Percentiles rank a stretch among this genome's conserved stretches.
phyloP scores from a whole-genome alignment of 2,888 invertebrate genomes.

The Chesias legatella region DNA sequence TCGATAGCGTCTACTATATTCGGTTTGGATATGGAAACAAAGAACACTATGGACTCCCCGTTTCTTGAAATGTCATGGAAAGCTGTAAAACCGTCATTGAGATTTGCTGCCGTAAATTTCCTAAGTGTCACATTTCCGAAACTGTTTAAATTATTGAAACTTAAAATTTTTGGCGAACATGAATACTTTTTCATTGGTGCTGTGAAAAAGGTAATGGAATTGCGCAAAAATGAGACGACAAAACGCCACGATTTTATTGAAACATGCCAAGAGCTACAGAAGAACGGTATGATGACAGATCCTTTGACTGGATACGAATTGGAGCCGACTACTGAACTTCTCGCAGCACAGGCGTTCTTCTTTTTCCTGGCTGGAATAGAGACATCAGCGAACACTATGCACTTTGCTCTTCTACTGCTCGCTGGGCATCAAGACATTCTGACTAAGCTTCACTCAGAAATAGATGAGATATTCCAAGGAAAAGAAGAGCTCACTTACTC shows the following conservation, averaged over 20 bases:
- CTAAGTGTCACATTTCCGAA: slow-evolving; percentile 38
- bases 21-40: slow-evolving; percentile 55
- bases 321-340: slow-evolving; percentile 47
- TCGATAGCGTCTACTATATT: slow-evolving; percentile 62
- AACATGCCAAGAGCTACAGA: slow-evolving; percentile 52
- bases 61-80: slow-evolving; percentile 53
- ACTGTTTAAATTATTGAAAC: slow-evolving; percentile 38
- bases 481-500: slow-evolving; percentile 47
- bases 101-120: too few species aligned
- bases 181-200: slow-evolving; percentile 54
- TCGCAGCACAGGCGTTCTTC: slow-evolving; percentile 68
- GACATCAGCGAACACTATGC: slow-evolving; percentile 58
- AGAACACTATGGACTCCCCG: slow-evolving; percentile 56
- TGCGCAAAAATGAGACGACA: slow-evolving; percentile 32
- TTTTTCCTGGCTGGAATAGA: slow-evolving; percentile 71
- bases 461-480: slow-evolving; percentile 46
- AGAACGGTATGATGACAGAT: slow-evolving; percentile 48
- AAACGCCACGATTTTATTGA: slow-evolving; percentile 55
- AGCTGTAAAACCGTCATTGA: slow-evolving; percentile 33
- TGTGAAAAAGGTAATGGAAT: slow-evolving; percentile 47
- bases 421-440: slow-evolving; percentile 55
- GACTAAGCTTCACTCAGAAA: slow-evolving; percentile 53
- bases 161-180: slow-evolving; percentile 47
- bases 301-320: slow-evolving; percentile 42
- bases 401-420: slow-evolving; percentile 55